Evolutionary conservation across 2,888 invertebrate species (phyloP), one percentile per base, ranked within the genome.

Genomic region (Cerastis leucographa): DNA sequence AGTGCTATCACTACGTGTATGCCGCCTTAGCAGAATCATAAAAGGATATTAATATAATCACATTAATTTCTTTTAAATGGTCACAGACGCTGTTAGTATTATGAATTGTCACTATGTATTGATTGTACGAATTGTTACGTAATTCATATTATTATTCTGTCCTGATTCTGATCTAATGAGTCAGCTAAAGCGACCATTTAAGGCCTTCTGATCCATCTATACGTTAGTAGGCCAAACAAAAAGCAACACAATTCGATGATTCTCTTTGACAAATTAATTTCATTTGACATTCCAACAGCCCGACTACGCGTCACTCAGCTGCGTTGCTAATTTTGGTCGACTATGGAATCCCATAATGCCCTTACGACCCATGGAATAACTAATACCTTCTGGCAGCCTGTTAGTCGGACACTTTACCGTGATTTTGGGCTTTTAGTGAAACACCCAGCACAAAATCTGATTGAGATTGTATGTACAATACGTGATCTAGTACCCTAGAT

Each of bases 211-310:
- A 49, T 8, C 19, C 49, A 49, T 49, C 6, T 49, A 71, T 61
- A 42, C 4, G 9, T 6, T 29, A 42, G 61, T 42, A 19, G 12
- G 22, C 49, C 8, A 51, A 51, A 51, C 42, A 29, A 29, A 49
- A 74, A 74, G 0, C 61, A n/a, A 62, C 49, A 29, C 29, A 42
- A 74, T 51, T 51, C 51, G n/a, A 44, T 42, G 61, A 62, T 51
- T 74, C 62, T 25, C 44, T 75, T 73, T 74, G 74, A 51, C 42
- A 62, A 5, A n/a, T n/a, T 44, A 62, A 74, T 74, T 62, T 19
- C 14, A 25, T 62, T 74, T 44, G 51, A 62, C n/a, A 44, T 29
- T 74, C n/a, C 19, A n/a, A 29, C n/a, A 46, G 19, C 6, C n/a
- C n/a, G 46, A 11, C 74, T 9, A 51, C 51, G 51, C 51, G 9